Evolutionary conservation across 2,113 vertebrate species (phyloP).

Genomic region (Coracopsis vasa): DNA sequence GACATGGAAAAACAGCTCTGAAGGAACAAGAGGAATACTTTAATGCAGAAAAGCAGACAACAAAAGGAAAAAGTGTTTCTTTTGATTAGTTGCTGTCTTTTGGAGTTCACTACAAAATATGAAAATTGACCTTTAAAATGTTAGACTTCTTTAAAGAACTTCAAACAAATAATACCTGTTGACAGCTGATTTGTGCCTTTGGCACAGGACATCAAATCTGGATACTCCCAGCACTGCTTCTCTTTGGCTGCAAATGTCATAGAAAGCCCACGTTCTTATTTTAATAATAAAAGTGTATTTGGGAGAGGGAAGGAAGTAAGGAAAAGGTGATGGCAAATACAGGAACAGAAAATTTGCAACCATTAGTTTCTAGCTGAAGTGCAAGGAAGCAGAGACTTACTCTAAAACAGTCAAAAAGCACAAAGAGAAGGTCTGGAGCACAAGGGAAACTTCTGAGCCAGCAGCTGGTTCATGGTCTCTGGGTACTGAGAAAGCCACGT

Average conservation of each 20-base stretch:
- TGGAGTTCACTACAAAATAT: background rate
- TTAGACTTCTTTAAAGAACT: background rate
- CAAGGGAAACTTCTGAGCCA: background rate
- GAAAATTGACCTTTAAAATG: background rate
- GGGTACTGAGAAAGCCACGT: rapidly evolving
- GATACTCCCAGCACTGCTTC: background rate
- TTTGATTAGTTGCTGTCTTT: background rate
- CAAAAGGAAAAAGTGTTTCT: background rate
- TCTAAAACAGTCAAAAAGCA: background rate
- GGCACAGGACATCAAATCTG: background rate
- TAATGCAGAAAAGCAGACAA: background rate
- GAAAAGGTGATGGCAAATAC: background rate
- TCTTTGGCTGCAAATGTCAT: background rate
- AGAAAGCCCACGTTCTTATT: background rate
- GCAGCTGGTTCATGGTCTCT: background rate
- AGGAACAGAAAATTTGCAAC: background rate
- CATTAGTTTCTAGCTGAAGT: background rate
- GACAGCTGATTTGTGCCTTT: background rate
- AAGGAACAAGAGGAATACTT: background rate
- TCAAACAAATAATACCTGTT: background rate
- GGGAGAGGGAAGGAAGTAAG: background rate
- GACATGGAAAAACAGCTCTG: background rate
- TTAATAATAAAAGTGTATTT: background rate
- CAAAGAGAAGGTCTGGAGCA: background rate
- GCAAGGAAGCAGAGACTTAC: background rate